Evolutionary conservation across 2,888 invertebrate genomes (phyloP).

Genomic region (Villa cingulata): DNA sequence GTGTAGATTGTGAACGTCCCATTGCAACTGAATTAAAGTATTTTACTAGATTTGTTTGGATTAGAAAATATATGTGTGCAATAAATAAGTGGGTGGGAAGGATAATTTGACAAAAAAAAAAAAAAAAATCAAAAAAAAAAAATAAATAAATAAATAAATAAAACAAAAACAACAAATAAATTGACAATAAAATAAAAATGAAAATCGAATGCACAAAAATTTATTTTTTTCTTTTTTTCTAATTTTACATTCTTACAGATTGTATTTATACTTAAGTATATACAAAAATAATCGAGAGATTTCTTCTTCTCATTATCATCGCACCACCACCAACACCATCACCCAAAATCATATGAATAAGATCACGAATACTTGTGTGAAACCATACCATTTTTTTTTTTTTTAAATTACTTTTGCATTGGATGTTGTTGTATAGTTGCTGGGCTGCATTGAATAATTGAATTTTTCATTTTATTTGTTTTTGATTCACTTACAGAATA

Average conservation of each 20-base stretch:
- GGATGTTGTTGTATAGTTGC: too few relatives aligned
- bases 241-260: background rate
- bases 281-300: too few relatives aligned
- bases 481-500: too few relatives aligned
- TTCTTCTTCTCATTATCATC: too few relatives aligned
- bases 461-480: too few relatives aligned
- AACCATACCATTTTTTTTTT: too few relatives aligned
- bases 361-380: too few relatives aligned
- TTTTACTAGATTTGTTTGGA: constrained; percentile 31
- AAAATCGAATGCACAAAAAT: background rate
- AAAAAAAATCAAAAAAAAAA: background rate
- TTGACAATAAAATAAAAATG: background rate
- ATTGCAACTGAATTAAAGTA: constrained; percentile 63
- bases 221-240: background rate
- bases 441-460: too few relatives aligned
- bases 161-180: background rate
- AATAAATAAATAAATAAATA: background rate
- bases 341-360: too few relatives aligned
- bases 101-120: background rate
- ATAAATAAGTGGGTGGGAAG: background rate
- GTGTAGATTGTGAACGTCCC: constrained; percentile 92
- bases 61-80: background rate
- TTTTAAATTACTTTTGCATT: too few relatives aligned
- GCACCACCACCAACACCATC: too few relatives aligned
- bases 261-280: too few relatives aligned